Percentiles rank a stretch among this genome's conserved stretches.
Conservation (phyloP, 2,888 invertebrate species). For the Chrysotoxum bicinctum region DNA sequence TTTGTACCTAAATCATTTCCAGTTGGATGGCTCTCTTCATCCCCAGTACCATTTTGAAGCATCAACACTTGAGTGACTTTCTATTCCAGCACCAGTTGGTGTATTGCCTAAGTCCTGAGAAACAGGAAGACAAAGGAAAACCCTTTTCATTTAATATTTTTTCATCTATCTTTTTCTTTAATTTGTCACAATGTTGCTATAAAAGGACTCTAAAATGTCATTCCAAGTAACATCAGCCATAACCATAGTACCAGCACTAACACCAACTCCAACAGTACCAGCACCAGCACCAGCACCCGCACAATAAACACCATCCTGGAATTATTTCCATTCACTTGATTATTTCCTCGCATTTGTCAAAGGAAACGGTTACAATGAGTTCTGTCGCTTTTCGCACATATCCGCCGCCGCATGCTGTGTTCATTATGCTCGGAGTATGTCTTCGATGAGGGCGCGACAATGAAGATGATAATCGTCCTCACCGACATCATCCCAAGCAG, state of each 20-base stretch:
- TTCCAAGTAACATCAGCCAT: constrained; percentile 20
- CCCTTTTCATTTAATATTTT: constrained; percentile 48
- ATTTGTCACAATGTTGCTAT: constrained; percentile 65
- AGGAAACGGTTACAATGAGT: constrained; percentile 69
- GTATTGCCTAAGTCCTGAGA: constrained; percentile 2
- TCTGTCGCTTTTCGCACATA: constrained; percentile 67
- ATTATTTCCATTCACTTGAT: constrained; percentile 69
- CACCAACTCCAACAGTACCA: neutral
- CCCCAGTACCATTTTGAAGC: neutral
- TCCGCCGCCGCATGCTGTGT: constrained; percentile 59
- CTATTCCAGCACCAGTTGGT: constrained; percentile 37
- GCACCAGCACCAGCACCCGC: neutral
- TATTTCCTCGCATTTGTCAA: constrained; percentile 71
- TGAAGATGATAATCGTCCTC: constrained; percentile 68
- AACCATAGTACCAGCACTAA: neutral
- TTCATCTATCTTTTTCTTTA: constrained; percentile 33
- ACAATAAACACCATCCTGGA: constrained; percentile 19
- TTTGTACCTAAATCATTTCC: constrained; percentile 10
- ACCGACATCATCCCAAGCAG: neutral
- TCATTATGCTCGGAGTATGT: constrained; percentile 62
- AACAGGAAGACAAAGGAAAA: constrained; percentile 46
- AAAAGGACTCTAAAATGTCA: constrained; percentile 26
- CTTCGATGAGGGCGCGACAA: constrained; percentile 69
- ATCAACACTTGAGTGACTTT: constrained; percentile 51
- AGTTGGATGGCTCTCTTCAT: neutral